phyloP scores from a whole-genome alignment of 2,113 vertebrate species.

The Ivindomyrus marchei region DNA sequence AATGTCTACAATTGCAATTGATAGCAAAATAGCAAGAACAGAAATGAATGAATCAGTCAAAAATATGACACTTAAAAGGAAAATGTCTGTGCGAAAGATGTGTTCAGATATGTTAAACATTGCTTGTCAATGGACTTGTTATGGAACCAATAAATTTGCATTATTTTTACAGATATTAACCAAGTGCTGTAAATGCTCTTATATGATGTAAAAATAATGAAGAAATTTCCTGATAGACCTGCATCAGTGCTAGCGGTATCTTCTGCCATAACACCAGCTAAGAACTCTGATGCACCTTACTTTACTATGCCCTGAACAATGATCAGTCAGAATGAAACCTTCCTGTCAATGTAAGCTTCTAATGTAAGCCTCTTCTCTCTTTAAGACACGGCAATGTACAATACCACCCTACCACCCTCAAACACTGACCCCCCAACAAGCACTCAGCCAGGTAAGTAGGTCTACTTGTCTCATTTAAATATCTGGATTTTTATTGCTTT shows the following conservation, averaged over 20 bases:
- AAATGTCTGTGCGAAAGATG: neutral
- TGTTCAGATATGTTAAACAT: neutral
- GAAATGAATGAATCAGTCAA: too few relatives aligned
- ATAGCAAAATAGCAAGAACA: neutral
- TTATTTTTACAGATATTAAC: neutral
- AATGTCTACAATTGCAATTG: neutral
- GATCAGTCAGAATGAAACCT: neutral
- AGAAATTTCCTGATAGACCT: neutral
- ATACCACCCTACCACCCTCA: constrained; percentile 69
- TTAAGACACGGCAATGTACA: constrained; percentile 93
- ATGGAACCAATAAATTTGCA: neutral
- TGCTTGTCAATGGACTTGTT: neutral
- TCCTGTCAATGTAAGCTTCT: neutral
- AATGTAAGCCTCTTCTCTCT: constrained; percentile 28
- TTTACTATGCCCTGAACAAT: neutral
- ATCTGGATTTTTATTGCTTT: neutral
- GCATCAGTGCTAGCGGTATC: neutral
- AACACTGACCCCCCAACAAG: constrained; percentile 61
- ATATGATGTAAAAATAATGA: neutral
- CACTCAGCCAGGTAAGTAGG: constrained; percentile 54
- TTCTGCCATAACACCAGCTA: neutral
- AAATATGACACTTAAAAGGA: neutral
- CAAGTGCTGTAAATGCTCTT: neutral
- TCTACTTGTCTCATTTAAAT: neutral
- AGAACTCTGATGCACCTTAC: neutral